Base-by-base conservation (phyloP, 2,797 vertebrate species). In the Fringilla coelebs region DNA sequence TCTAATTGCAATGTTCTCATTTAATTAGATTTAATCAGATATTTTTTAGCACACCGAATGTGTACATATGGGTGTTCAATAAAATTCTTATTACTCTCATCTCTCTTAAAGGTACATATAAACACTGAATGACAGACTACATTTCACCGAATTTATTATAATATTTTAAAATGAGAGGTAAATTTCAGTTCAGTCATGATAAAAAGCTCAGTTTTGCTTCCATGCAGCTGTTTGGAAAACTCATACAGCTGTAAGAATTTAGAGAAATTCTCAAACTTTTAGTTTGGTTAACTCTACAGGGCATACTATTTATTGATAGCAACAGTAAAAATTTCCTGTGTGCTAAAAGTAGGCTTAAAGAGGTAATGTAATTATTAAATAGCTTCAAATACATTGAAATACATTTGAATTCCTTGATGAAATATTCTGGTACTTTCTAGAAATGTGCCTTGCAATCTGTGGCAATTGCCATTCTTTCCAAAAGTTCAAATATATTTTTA, bases 1-100 rank as follows among this genome's bases (percentile, higher is more conserved):
- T 82, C 85, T 90, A 85, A 77, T 36, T 67, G 45, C 34, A 70
- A 22, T 38, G 8, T 63, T 88, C 45, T 82, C 25, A 49, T 91
- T 95, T 79, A 90, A 68, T 89, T 90, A 76, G 48, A 88, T 84
- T 84, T 84, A 86, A 75, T 90, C 77, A 45, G 43, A 9, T 93
- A 90, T 55, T 94, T 92, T 79, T 36, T 63, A 87, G n/a, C 40
- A 81, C 31, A 54, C 29, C 49, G 34, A 63, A 83, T 61, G 22
- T 43, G 18, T 68, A 68, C 40, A 62, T 48, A 51, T 24, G 24
- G 19, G 3, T 45, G n/a, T 82, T 86, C 81, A 85, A 46, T 71
- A 82, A 86, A 81, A 73, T 79, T 72, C 13, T 63, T 70, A 70
- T 62, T 86, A 28, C 25, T 66, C 18, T 89, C 51, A 51, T 63